Conservation (phyloP, 1,140 invertebrate species). For the Sarcophaga peregrina region DNA sequence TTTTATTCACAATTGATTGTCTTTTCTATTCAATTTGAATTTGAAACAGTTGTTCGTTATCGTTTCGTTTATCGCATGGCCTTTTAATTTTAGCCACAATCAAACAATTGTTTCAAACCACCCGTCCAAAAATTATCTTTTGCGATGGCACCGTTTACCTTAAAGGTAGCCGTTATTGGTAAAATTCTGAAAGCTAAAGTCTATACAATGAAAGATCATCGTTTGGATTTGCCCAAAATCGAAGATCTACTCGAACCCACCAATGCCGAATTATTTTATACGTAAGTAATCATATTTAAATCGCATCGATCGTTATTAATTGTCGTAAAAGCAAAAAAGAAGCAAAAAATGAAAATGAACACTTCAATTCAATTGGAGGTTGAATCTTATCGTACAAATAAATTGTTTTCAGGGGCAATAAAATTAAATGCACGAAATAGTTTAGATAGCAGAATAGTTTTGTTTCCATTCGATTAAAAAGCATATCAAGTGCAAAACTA, state of each 20-base stretch:
- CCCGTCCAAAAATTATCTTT: conserved; percentile 60
- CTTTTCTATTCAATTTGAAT: no score
- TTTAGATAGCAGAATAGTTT: neutral
- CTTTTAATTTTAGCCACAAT: conserved; percentile 50
- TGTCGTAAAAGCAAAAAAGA: no score
- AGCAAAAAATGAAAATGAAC: no score
- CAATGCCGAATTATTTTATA: conserved; percentile 54
- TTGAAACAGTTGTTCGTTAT: neutral
- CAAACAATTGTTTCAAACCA: conserved; percentile 60
- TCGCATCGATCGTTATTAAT: neutral
- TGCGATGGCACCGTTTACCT: conserved; percentile 58
- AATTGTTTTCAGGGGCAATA: neutral
- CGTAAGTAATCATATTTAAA: conserved; percentile 49
- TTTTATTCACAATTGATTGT: no score
- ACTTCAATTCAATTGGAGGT: neutral
- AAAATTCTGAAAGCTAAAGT: conserved; percentile 57
- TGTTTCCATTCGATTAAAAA: neutral
- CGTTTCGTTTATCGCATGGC: neutral
- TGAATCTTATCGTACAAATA: neutral
- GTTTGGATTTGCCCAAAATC: conserved; percentile 53
- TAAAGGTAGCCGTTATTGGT: conserved; percentile 51
- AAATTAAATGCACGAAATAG: neutral
- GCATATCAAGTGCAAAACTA: neutral
- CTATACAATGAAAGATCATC: conserved; percentile 60
- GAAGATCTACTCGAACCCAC: conserved; percentile 61